phyloP scores from a whole-genome alignment of 2,888 invertebrate species.

The Drosophila kokeensis region DNA sequence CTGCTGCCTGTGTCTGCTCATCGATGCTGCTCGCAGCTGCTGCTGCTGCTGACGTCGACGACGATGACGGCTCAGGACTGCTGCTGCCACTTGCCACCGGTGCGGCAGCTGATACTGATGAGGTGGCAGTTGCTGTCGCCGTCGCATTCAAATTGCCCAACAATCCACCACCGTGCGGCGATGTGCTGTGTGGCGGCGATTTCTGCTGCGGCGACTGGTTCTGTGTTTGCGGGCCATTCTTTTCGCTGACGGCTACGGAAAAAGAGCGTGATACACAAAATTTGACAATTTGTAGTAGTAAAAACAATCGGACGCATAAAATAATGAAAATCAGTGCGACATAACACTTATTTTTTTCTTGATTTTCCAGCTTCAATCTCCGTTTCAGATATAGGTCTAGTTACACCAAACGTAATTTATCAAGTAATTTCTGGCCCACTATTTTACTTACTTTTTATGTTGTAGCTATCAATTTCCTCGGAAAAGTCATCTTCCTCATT shows the following conservation, averaged over 20 bases:
- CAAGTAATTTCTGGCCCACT: rapidly evolving
- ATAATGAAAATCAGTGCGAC: neutral
- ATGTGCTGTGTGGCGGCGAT: conserved; percentile 81
- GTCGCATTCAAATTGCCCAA: conserved; percentile 81
- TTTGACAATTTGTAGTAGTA: neutral
- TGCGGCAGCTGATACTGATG: conserved; percentile 64
- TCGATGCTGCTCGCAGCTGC: conserved; percentile 70
- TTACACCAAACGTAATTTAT: neutral
- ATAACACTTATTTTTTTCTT: neutral
- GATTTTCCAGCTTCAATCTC: neutral
- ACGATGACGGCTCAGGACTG: conserved; percentile 60
- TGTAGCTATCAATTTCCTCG: conserved; percentile 87
- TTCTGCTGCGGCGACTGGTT: conserved; percentile 70
- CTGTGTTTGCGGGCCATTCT: conserved; percentile 83
- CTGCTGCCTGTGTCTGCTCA: conserved; percentile 78
- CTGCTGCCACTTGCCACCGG: conserved; percentile 71
- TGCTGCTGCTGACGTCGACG: conserved; percentile 18
- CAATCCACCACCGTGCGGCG: conserved; percentile 68
- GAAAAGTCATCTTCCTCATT: conserved; percentile 98
- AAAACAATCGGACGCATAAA: neutral
- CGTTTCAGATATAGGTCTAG: neutral
- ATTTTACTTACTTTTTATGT: conserved; percentile 83
- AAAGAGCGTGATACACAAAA: neutral
- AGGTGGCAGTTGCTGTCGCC: conserved; percentile 74
- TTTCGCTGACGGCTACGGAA: conserved; percentile 79